phyloP scores from a whole-genome alignment of 2,888 invertebrate genomes.

The Hydropsyche betteni region DNA sequence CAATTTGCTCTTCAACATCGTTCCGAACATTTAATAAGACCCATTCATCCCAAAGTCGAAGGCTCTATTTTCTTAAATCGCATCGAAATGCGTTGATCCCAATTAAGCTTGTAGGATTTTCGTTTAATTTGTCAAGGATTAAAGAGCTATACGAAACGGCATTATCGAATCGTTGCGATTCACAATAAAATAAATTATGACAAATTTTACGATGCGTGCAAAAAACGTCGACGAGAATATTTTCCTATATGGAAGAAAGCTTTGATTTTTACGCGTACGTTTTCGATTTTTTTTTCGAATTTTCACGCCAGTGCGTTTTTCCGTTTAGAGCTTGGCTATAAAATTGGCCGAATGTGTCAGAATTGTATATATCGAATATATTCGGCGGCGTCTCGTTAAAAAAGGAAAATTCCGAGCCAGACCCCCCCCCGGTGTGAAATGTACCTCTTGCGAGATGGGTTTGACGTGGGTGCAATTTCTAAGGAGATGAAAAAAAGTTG shows the following conservation, averaged over 20 bases:
- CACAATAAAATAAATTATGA: too few species aligned
- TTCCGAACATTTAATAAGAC: too few species aligned
- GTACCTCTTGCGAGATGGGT: conserved; percentile 10
- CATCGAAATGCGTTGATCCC: conserved; percentile 6
- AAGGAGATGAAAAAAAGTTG: neutral
- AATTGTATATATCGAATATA: conserved; percentile 15
- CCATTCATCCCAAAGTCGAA: neutral
- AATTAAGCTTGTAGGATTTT: conserved; percentile 20
- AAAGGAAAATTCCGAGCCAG: neutral
- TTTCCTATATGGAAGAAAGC: too few species aligned
- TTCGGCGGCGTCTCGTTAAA: conserved; percentile 9
- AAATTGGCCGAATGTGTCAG: conserved; percentile 23
- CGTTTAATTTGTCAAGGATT: conserved; percentile 27
- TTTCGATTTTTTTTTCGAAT: neutral
- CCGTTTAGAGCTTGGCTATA: conserved; percentile 3
- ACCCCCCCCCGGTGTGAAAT: neutral
- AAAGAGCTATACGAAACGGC: neutral
- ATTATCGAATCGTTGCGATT: conserved; percentile 20
- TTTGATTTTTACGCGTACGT: neutral
- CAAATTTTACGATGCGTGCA: too few species aligned
- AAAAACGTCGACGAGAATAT: too few species aligned
- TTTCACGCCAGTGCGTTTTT: neutral
- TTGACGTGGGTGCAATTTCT: conserved; percentile 24
- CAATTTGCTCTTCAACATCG: too few species aligned
- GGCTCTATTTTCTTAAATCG: neutral